Evolutionary conservation across 2,797 vertebrate genomes (phyloP), one percentile per base, ranked within the genome.

Genomic region (Helicolenus hilgendorfi): DNA sequence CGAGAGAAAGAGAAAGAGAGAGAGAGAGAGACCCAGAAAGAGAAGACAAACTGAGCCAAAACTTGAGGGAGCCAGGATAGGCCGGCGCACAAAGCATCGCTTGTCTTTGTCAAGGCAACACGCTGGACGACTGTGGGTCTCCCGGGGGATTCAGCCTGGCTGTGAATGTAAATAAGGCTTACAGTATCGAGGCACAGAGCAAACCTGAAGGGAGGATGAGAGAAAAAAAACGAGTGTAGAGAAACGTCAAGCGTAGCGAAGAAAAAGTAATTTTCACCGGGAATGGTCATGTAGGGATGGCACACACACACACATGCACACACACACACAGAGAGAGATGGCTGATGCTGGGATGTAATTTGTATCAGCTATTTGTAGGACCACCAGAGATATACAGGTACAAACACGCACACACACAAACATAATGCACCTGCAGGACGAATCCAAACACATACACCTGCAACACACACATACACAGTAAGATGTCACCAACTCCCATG

Each of bases 241-340:
- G 85, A 86, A 93, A 85, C 62, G 45, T 92, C 89, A 92, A 90
- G 92, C 82, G 60, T 89, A 83, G 86, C 76, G 35, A 89, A 85
- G 86, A 94, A 96, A 45, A 96, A 95, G 91, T 94, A 82, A 96
- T 96, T 96, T 95, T 95, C 93, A 92, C 94, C 38, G 62, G 83
- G 86, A 88, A 88, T 84, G 89, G 86, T 90, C 87, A 89, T 72
- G 70, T 49, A 69, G 78, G 73, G 77, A 85, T 68, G 68, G 49
- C 6, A 11, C 4, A 3, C 11, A 55, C 56, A 71, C 69, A 20
- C 60, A 65, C 22, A 77, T 18, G 59, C 58, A 41, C 3, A 26
- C 31, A 77, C n/a, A 74, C 53, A 41, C 1, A 10, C 11, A 41
- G 2, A 71, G 62, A 87, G 33, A 85, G 20, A 86, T 27, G 69